Base-by-base conservation (phyloP, 30 jellyfish, hydroid and myxozoan species). In the Catostylus mosaicus region DNA sequence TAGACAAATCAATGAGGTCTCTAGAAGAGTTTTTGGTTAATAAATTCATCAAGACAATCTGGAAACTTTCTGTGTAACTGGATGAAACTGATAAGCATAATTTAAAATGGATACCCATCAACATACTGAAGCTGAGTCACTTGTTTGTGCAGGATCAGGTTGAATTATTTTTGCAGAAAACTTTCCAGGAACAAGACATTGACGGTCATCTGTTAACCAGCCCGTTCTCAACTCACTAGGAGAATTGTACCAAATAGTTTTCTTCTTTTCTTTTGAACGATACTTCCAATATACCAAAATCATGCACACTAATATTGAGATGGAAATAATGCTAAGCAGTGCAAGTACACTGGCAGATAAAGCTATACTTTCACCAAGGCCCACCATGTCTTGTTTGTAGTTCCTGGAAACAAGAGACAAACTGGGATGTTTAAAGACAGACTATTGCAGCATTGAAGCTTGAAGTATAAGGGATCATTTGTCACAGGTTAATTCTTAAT, bases 181-280 rank as follows among this genome's bases (percentile, higher is more conserved):
- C 29, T 68, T 33, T 19, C 98, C 98, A 26, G 98, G 98, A 12
- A 93, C 93, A 22, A 93, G 92, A 31, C 94, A 95, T 62, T 93
- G 82, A 0, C 98, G 82, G 40, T 93, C 97, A 32, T 38, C 50
- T 20, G 78, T 62, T 61, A 93, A 70, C 98, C 98, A 93, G 26
- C 86, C 87, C 19, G 88, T 67, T 38, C 85, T 50, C 26, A 87
- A 57, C 47, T 82, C 92, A 31, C 93, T 69, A 35, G 82, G 84
- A 20, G 83, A 60, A 32, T 43, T 65, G 3, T 35, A 59, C 97
- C 94, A 81, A 3, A 38, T 30, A 3, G 77, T 68, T 70, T 87
- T 88, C 54, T 62, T 56, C 64, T 68, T 81, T 67, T 85, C 73
- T 14, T 59, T 82, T 43, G 88, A 35, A 33, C 59, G 89, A 47